Evolutionary conservation across 2,888 invertebrate genomes (phyloP).

Genomic region (Chloroclystis v-ata): DNA sequence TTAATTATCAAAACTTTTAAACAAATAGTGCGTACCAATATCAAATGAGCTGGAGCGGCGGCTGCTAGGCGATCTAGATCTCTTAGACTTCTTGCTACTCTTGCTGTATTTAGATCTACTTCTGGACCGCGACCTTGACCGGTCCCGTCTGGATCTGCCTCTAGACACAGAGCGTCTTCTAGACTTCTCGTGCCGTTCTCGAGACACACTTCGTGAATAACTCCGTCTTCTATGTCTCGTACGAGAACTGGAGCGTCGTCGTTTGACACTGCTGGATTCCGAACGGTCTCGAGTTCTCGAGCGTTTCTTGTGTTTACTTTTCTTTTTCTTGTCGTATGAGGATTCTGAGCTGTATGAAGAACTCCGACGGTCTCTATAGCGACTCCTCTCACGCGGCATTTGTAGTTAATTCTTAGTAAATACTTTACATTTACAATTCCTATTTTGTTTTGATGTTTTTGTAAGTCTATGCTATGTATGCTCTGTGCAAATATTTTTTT

Average conservation of each 20-base stretch:
- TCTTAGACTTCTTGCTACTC: constrained; percentile 49
- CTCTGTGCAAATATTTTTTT: no score
- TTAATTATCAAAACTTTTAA: no score
- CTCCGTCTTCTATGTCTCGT: constrained; percentile 55
- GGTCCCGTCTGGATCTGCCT: constrained; percentile 28
- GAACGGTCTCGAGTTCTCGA: constrained; percentile 64
- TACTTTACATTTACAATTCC: no score
- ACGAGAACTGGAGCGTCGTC: constrained; percentile 57
- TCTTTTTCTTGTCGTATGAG: constrained; percentile 65
- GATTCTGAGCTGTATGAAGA: constrained; percentile 66
- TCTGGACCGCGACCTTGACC: constrained; percentile 48
- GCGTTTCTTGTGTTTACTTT: constrained; percentile 60
- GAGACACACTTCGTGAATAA: constrained; percentile 63
- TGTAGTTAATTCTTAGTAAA: neutral
- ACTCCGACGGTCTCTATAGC: constrained; percentile 64
- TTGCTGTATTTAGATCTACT: constrained; percentile 54
- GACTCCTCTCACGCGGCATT: constrained; percentile 70
- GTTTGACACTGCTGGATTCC: constrained; percentile 52
- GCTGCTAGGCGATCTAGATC: constrained; percentile 56
- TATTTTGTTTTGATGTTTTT: no score
- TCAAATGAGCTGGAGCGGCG: constrained; percentile 63
- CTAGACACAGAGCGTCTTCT: constrained; percentile 56
- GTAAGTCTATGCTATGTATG: no score
- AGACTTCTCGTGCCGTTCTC: constrained; percentile 63
- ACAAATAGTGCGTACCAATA: constrained; percentile 53